These are phyloP conservation scores for Tragelaphus imberbis DNA, from an alignment of 2,113 vertebrate species.

Conservation along the genomic window DNA sequence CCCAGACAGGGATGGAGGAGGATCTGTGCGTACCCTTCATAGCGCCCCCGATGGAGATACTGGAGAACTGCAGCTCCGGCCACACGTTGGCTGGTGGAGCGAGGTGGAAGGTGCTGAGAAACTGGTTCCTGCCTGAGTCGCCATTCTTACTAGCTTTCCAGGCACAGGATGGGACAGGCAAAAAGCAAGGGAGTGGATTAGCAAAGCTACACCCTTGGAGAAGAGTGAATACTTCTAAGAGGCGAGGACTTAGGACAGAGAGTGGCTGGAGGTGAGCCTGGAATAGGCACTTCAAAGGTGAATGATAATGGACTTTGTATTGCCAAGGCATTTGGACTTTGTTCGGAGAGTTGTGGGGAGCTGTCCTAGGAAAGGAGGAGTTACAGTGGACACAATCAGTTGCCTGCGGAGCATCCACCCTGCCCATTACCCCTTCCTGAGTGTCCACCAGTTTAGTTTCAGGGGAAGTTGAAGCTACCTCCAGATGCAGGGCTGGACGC, in stretches of 20 bases:
- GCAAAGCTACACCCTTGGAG: background rate
- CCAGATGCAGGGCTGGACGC: background rate
- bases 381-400: background rate
- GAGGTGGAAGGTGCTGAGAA: background rate
- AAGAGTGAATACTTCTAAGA: background rate
- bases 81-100: accelerated
- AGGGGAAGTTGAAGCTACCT: background rate
- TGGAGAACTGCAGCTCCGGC: background rate
- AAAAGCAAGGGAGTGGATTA: background rate
- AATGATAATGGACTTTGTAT: background rate
- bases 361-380: background rate
- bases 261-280: background rate
- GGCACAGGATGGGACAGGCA: background rate
- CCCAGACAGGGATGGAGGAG: accelerated
- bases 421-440: background rate
- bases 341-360: background rate
- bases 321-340: background rate
- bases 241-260: background rate
- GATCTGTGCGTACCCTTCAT: background rate
- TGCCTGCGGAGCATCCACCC: background rate
- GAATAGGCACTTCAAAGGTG: background rate
- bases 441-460: background rate
- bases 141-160: background rate
- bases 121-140: too few species aligned
- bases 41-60: background rate